phyloP scores from a whole-genome alignment of 2,797 vertebrate species.

The Hippocampus kuda region DNA sequence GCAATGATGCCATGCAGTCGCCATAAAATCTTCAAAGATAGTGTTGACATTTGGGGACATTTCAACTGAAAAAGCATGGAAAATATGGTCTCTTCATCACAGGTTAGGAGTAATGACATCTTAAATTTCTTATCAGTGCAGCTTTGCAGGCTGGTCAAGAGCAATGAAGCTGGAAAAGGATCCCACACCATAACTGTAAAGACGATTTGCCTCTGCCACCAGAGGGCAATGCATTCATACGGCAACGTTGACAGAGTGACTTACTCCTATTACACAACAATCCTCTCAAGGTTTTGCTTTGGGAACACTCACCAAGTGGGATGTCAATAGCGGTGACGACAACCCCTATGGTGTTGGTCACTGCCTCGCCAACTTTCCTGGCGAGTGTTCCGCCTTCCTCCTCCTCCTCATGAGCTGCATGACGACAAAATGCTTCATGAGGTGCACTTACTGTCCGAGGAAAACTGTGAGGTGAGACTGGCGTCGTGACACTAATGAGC shows the following conservation, averaged over 20 bases:
- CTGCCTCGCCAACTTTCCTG: conserved; percentile 94
- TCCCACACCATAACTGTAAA: not conserved
- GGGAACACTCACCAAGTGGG: conserved; percentile 80
- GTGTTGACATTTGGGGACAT: not conserved
- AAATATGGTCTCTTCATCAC: not conserved
- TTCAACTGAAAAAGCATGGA: not conserved
- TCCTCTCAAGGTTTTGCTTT: conserved; percentile 25
- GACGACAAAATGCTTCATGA: not conserved
- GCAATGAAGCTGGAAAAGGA: not conserved
- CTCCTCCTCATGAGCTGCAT: conserved; percentile 60
- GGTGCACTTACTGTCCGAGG: not conserved
- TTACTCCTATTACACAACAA: conserved; percentile 26
- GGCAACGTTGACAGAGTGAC: conserved; percentile 21
- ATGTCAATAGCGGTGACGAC: conserved; percentile 98
- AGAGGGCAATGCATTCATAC: conserved; percentile 34
- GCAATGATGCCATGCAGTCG: not conserved
- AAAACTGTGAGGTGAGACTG: not conserved
- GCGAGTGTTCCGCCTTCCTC: conserved; percentile 91
- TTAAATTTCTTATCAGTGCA: not conserved
- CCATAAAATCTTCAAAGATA: not conserved
- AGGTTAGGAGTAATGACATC: not conserved
- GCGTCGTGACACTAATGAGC: not conserved
- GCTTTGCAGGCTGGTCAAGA: not conserved
- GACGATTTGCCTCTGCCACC: conserved; percentile 30
- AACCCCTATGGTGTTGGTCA: conserved; percentile 92